A percentile compares a stretch with the other conserved stretches of the same genome.
Conservation (phyloP, 92 coral and sea anemone species). For the Desmophyllum pertusum region DNA sequence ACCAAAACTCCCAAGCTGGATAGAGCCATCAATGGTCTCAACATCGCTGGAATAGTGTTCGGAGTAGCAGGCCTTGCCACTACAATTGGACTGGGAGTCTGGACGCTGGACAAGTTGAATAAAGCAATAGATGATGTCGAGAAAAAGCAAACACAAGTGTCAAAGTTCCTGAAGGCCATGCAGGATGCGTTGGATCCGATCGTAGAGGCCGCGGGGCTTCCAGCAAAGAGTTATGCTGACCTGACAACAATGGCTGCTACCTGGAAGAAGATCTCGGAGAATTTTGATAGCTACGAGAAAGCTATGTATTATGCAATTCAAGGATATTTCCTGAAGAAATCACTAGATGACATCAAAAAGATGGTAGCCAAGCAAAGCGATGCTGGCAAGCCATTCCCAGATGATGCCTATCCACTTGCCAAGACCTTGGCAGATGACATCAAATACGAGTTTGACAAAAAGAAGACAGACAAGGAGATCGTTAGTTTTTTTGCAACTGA, state of each 20-base stretch:
- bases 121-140: slow-evolving; percentile 58
- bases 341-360: slow-evolving; percentile 25
- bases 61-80: slow-evolving; percentile 67
- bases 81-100: slow-evolving; percentile 59
- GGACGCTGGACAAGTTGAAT: slow-evolving; percentile 57
- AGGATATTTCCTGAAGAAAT: slow-evolving; percentile 52
- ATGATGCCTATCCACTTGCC: slow-evolving; percentile 58
- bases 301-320: slow-evolving; percentile 50
- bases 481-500: slow-evolving; percentile 55
- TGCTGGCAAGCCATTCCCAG: slow-evolving; percentile 49
- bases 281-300: slow-evolving; percentile 54
- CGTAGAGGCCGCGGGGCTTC: slow-evolving; percentile 50
- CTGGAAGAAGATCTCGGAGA: slow-evolving; percentile 53
- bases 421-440: slow-evolving; percentile 60
- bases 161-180: slow-evolving; percentile 43
- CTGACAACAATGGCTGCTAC: slow-evolving; percentile 40
- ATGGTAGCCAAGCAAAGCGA: slow-evolving; percentile 44
- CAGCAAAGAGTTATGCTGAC: slow-evolving; percentile 41
- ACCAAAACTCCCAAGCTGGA: slow-evolving; percentile 38
- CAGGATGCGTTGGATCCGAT: slow-evolving; percentile 31
- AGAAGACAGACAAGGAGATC: slow-evolving; percentile 63
- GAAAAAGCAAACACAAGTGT: slow-evolving; percentile 35
- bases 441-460: slow-evolving; percentile 18
- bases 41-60: slow-evolving; percentile 65
- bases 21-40: slow-evolving; percentile 37